phyloP scores from a whole-genome alignment of 2,113 vertebrate genomes.

The Psephotus haematonotus region DNA sequence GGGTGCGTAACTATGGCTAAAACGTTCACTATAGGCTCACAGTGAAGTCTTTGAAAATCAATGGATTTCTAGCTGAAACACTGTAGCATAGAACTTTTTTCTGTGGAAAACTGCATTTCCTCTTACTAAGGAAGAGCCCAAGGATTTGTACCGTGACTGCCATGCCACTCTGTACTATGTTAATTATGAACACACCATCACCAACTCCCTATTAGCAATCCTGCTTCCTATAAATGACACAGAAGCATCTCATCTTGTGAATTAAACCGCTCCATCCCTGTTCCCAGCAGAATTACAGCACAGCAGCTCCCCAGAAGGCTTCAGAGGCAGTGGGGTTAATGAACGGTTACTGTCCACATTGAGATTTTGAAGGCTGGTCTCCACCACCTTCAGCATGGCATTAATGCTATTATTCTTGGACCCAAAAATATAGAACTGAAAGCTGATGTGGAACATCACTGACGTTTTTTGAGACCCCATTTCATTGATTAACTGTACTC shows the following conservation, averaged over 20 bases:
- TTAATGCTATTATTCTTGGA: not conserved
- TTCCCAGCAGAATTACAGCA: not conserved
- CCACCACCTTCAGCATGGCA: not conserved
- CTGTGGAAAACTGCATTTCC: not conserved
- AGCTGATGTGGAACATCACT: not conserved
- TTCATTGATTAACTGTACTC: slow-evolving; percentile 4
- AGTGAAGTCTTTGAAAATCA: not conserved
- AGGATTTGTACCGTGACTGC: not conserved
- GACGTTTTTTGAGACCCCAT: not conserved
- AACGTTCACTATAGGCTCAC: not conserved
- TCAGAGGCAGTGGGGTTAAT: not conserved
- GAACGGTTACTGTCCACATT: not conserved
- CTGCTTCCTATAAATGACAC: not conserved
- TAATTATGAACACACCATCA: not conserved
- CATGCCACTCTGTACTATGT: not conserved
- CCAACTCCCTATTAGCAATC: not conserved
- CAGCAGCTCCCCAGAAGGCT: not conserved
- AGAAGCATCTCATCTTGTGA: not conserved
- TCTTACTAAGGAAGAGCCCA: not conserved
- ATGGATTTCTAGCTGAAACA: not conserved
- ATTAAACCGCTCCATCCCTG: not conserved
- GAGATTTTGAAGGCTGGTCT: not conserved
- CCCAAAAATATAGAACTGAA: not conserved
- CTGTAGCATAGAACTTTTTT: not conserved
- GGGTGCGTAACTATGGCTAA: not conserved